These are phyloP conservation scores for Drosophila sp. DNA, from an alignment of 1,140 invertebrate genomes.

Conservation along the genomic window DNA sequence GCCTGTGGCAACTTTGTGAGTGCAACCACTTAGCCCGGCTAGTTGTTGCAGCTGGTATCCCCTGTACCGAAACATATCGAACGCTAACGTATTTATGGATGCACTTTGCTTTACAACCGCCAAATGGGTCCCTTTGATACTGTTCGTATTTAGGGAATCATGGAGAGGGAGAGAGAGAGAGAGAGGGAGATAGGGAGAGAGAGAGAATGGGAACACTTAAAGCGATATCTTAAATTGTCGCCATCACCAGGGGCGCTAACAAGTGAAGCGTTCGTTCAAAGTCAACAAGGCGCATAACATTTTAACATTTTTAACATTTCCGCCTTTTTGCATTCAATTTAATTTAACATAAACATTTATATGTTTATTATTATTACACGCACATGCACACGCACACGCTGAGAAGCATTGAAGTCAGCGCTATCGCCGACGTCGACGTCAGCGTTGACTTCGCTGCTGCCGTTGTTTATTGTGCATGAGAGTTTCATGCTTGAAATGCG, in stretches of 20 bases:
- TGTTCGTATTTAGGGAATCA: too few relatives aligned
- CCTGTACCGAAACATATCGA: conserved; percentile 66
- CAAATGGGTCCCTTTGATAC: conserved; percentile 63
- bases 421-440: conserved; percentile 21
- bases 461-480: conserved; percentile 61
- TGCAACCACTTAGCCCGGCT: conserved; percentile 72
- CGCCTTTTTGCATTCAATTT: conserved; percentile 80
- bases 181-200: conserved; percentile 3
- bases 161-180: background rate
- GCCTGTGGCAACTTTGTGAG: conserved; percentile 57
- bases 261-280: conserved; percentile 53
- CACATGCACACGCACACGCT: conserved; percentile 47
- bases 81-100: conserved; percentile 79
- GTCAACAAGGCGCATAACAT: conserved; percentile 69
- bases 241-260: conserved; percentile 16
- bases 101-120: conserved; percentile 73
- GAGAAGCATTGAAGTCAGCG: conserved; percentile 32
- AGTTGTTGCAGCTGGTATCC: conserved; percentile 72
- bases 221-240: conserved; percentile 60
- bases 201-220: conserved; percentile 31
- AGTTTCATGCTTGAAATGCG: conserved; percentile 77
- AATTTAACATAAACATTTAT: conserved; percentile 83
- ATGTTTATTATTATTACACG: conserved; percentile 73
- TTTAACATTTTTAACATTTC: conserved; percentile 76
- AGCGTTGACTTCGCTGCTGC: conserved; percentile 9